These are phyloP conservation scores for Papilio xuthus DNA, from an alignment of 1,140 invertebrate genomes.

Conservation along the genomic window DNA sequence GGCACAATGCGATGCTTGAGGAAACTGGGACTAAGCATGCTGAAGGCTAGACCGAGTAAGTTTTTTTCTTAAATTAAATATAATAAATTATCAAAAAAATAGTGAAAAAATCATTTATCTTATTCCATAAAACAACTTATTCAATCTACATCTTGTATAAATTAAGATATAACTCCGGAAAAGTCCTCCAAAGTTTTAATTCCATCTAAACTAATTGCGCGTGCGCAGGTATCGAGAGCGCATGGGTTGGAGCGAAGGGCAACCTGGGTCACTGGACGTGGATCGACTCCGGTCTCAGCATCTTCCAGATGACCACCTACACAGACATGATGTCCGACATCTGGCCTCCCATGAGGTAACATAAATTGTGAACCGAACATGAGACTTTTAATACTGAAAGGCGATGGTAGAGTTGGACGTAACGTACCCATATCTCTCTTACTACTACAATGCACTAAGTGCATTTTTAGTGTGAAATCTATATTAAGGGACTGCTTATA, in stretches of 20 bases:
- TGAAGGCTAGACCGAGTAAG: slow-evolving; percentile 73
- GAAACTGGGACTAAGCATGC: slow-evolving; percentile 66
- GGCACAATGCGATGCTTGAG: slow-evolving; percentile 62
- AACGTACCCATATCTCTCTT: background rate
- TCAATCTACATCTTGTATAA: too few relatives aligned
- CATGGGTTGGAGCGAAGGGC: slow-evolving; percentile 67
- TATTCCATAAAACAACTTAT: too few relatives aligned
- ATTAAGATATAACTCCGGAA: too few relatives aligned
- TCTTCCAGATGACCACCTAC: slow-evolving; percentile 51
- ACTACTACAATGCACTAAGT: too few relatives aligned
- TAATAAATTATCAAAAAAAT: too few relatives aligned
- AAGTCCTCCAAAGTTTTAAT: too few relatives aligned
- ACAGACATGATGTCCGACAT: slow-evolving; percentile 40
- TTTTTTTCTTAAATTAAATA: slow-evolving; percentile 26
- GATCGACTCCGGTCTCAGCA: slow-evolving; percentile 61
- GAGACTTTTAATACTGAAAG: background rate
- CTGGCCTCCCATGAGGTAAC: slow-evolving; percentile 73
- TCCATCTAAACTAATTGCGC: too few relatives aligned
- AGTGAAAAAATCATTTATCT: too few relatives aligned
- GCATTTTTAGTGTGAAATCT: too few relatives aligned
- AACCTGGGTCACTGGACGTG: slow-evolving; percentile 63
- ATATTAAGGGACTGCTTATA: too few relatives aligned
- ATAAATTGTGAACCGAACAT: background rate
- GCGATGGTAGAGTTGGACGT: too few relatives aligned
- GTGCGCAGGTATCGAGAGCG: slow-evolving; percentile 66